These are phyloP conservation scores for Cecropterus lyciades DNA, from an alignment of 1,140 invertebrate genomes.

Conservation along the genomic window DNA sequence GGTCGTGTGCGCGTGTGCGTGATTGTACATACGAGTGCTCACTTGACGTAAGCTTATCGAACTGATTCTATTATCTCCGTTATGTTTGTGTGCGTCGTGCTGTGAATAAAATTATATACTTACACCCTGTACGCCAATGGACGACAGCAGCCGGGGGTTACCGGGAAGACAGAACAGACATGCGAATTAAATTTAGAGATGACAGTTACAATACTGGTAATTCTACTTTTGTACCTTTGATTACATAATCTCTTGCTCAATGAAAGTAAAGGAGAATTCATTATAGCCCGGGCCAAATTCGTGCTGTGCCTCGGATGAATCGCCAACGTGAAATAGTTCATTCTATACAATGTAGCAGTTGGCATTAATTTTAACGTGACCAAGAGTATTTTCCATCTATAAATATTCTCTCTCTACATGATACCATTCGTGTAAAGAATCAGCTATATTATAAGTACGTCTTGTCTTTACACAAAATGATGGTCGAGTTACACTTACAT, in stretches of 20 bases:
- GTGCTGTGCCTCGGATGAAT: conserved; percentile 1
- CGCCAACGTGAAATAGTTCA: not conserved
- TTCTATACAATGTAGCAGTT: not conserved
- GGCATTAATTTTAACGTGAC: too few species aligned
- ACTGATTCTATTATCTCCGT: conserved; percentile 35
- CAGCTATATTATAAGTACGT: too few species aligned
- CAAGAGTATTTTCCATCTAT: too few species aligned
- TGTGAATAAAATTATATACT: conserved; percentile 47
- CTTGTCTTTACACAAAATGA: too few species aligned
- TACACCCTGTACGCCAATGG: conserved; percentile 54
- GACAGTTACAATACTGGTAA: conserved; percentile 33
- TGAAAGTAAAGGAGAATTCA: conserved; percentile 31
- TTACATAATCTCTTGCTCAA: conserved; percentile 36
- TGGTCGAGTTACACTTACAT: too few species aligned
- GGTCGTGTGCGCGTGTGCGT: conserved; percentile 30
- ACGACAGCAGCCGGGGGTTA: conserved; percentile 22
- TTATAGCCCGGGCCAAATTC: conserved; percentile 22
- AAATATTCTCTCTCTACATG: too few species aligned
- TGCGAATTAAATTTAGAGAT: conserved; percentile 30
- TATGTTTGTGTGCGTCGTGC: conserved; percentile 14
- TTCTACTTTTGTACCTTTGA: conserved; percentile 30
- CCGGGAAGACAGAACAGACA: conserved; percentile 16
- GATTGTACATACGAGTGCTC: conserved; percentile 29
- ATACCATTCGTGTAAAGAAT: too few species aligned
- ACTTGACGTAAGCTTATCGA: conserved; percentile 31